Base-by-base conservation (phyloP, 2,797 vertebrate species). In the Pipistrellus pipistrellus region DNA sequence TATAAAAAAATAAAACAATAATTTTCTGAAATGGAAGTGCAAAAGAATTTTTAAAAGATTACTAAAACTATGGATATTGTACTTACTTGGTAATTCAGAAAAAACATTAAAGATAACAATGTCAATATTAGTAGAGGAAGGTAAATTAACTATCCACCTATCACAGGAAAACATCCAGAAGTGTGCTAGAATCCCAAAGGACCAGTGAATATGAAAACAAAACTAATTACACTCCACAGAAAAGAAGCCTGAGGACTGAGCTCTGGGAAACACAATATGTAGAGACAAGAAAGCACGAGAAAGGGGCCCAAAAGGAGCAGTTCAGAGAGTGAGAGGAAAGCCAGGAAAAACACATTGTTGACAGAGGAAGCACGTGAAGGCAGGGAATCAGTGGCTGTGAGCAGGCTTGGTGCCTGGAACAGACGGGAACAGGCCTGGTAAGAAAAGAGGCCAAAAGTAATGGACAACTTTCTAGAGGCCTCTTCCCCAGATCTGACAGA, bases 31-130 rank as follows among this genome's bases (percentile, higher is more conserved):
- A 23, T 81, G 14, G 6, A 77, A 95, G 80, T 46, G 38, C 21
- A 30, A 80, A 91, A 30, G 10, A 72, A 72, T 32, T 83, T 76
- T 80, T 32, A 7, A n/a, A 27, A 90, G 2, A 0, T 69, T 82
- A 25, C 38, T 69, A 25, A 88, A 62, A 94, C 78, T 83, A 51
- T 80, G 62, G 62, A 62, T 90, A 21, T 83, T 90, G 38, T n/a
- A 71, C 0, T 82, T 76, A 84, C 14, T n/a, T 44, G 35, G 76
- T 59, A 41, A 57, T 53, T 32, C 71, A 78, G 59, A 59, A 64
- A 71, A 84, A 88, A n/a, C 13, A 55, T 73, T 75, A 73, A 91
- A 91, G 53, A 15, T 48, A 75, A 30, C 2, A 23, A n/a, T 12
- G 8, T 20, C 23, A 55, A n/a, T 66, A 72, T 20, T 21, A 88